Evolutionary conservation across 2,113 vertebrate genomes (phyloP), one percentile per base, ranked within the genome.

Genomic region (Epinephelus lanceolatus): DNA sequence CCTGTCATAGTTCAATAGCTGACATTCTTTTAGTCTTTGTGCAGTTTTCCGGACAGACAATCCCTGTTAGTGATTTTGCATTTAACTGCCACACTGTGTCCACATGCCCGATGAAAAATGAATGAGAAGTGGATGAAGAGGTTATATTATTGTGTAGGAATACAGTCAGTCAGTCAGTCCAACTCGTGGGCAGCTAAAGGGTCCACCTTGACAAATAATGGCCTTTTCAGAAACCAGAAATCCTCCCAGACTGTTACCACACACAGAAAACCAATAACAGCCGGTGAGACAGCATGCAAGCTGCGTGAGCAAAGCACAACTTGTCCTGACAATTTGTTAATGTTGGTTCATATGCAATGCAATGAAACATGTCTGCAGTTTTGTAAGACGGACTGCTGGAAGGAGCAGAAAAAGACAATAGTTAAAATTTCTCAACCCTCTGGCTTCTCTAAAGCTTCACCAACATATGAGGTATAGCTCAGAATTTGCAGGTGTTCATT

Each of bases 201-300:
- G 25, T 68, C 47, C 55, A 55, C 13, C 60, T 11, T n/a, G n/a
- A 75, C 27, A 62, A n/a, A 63, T 53, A 11, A 62, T n/a, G n/a
- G 61, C 5, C 17, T 45, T 30, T 70, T 55, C 2, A 4, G 72
- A 63, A 76, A 63, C 33, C 30, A 81, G 47, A 60, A 71, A 12
- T 53, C 51, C 33, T 61, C 8, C 65, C 21, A 45, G 42, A 30
- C 27, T 61, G 27, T 68, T 7, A 21, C 21, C 52, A 40, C 42
- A 75, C 33, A 63, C 65, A 76, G 52, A 25, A 81, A 57, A 49
- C 25, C 45, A 68, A 3, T 33, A 68, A 62, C 78, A 78, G 69
- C 51, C 0, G 59, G 55, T 57, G 71, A 14, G 45, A 62, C 67
- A 78, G 75, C 69, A 78, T 60, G 69, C 2, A 21, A 76, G 30